phyloP scores from a whole-genome alignment of 2,113 vertebrate species.

The Siniperca chuatsi region DNA sequence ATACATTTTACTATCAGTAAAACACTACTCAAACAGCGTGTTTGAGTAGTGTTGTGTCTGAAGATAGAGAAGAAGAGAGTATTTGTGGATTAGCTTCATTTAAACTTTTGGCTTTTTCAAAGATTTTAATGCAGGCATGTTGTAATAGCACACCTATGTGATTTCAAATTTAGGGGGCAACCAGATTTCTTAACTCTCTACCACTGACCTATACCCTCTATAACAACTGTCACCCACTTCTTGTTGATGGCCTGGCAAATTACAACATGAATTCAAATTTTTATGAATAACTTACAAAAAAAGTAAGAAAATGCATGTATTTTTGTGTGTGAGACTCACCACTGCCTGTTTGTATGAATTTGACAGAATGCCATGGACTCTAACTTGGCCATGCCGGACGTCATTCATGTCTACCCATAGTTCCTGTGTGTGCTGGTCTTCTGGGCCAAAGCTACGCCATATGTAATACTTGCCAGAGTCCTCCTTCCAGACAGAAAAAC shows the following conservation, averaged over 20 bases:
- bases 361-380: constrained; percentile 91
- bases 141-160: too few species aligned
- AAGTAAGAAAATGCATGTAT: neutral
- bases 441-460: constrained; percentile 84
- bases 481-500: constrained; percentile 80
- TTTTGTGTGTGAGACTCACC: constrained; percentile 81
- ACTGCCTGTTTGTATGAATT: constrained; percentile 93
- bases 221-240: neutral
- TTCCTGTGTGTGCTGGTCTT: constrained; percentile 79
- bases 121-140: too few species aligned
- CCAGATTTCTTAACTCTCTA: constrained; percentile 88
- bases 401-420: constrained; percentile 90
- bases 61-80: too few species aligned
- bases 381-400: constrained; percentile 85
- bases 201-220: constrained; percentile 81
- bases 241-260: neutral
- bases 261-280: neutral
- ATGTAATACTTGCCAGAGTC: constrained; percentile 91
- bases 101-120: too few species aligned
- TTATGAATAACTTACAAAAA: neutral
- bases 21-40: too few species aligned
- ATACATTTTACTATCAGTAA: too few species aligned
- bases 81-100: too few species aligned
- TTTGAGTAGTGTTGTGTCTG: too few species aligned
- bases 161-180: constrained; percentile 36